Percentiles rank a stretch among this genome's conserved stretches.
Evolutionary conservation across 2,113 vertebrate species (phyloP).

Genomic region (Cacatua alba): DNA sequence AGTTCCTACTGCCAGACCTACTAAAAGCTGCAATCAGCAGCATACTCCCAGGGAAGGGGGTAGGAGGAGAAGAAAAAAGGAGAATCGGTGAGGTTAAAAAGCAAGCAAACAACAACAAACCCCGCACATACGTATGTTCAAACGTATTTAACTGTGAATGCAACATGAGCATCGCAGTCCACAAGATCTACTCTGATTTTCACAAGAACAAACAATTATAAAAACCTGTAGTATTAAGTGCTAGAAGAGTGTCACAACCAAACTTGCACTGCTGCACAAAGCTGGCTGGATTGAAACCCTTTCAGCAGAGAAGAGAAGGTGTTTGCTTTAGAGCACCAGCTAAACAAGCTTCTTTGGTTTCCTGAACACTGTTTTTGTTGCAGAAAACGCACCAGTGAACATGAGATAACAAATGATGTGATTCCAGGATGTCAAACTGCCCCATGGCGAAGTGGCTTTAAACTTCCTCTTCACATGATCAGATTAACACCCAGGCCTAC

Average conservation of each 20-base stretch:
- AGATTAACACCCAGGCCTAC: background rate
- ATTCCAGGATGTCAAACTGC: slow-evolving; percentile 30
- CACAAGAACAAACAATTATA: background rate
- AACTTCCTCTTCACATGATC: slow-evolving; percentile 13
- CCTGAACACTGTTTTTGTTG: slow-evolving; percentile 22
- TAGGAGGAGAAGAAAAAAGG: no score
- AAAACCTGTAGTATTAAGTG: background rate
- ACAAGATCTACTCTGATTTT: background rate
- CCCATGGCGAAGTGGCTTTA: background rate
- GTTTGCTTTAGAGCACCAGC: background rate
- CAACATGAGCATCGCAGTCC: background rate
- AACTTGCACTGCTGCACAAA: background rate
- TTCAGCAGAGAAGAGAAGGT: background rate
- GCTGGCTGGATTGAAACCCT: background rate
- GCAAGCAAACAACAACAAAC: background rate
- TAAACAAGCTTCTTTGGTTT: slow-evolving; percentile 3
- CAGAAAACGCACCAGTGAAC: slow-evolving; percentile 9
- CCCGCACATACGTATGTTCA: rapidly evolving
- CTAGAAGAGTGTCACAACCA: background rate
- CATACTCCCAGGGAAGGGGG: background rate
- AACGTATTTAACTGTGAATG: background rate
- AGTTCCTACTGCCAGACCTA: background rate
- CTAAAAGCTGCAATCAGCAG: background rate
- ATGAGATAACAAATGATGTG: background rate
- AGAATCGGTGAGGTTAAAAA: background rate